A percentile compares a stretch with the other conserved stretches of the same genome.
phyloP scores from a whole-genome alignment of 2,797 vertebrate species.

The Hydrocynus forskahlii region DNA sequence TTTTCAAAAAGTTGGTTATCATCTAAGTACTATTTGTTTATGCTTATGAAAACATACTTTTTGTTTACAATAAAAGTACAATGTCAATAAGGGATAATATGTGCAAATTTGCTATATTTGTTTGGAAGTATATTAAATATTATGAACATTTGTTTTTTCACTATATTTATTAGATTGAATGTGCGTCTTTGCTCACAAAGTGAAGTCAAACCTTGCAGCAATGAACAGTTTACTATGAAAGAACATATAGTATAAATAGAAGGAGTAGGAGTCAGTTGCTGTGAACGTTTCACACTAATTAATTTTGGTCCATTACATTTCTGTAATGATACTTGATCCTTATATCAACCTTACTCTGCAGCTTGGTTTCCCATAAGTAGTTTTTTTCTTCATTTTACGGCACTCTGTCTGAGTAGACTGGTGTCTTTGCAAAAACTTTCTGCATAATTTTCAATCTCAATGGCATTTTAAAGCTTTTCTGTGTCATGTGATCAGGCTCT shows the following conservation, averaged over 20 bases:
- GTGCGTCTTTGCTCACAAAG: too few relatives aligned
- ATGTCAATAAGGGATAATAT: too few relatives aligned
- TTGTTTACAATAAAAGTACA: too few relatives aligned
- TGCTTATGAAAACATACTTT: too few relatives aligned
- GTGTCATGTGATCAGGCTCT: neutral
- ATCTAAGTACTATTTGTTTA: too few relatives aligned
- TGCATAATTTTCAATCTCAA: slow-evolving; percentile 1
- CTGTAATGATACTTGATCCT: neutral
- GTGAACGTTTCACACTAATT: neutral
- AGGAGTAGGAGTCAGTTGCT: neutral
- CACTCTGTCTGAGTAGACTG: neutral
- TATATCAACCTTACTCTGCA: neutral
- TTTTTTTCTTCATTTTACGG: slow-evolving; percentile 9
- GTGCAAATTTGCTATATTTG: too few relatives aligned
- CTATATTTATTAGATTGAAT: too few relatives aligned
- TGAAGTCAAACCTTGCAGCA: neutral
- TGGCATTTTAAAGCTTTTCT: neutral
- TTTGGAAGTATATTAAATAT: too few relatives aligned
- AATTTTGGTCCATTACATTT: neutral
- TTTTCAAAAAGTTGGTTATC: too few relatives aligned
- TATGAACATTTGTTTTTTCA: too few relatives aligned
- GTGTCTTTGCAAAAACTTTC: neutral
- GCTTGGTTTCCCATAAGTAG: neutral
- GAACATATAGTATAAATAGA: neutral
- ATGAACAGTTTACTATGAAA: neutral